Conservation (phyloP, 2,113 vertebrate genomes). For the Pionites leucogaster region DNA sequence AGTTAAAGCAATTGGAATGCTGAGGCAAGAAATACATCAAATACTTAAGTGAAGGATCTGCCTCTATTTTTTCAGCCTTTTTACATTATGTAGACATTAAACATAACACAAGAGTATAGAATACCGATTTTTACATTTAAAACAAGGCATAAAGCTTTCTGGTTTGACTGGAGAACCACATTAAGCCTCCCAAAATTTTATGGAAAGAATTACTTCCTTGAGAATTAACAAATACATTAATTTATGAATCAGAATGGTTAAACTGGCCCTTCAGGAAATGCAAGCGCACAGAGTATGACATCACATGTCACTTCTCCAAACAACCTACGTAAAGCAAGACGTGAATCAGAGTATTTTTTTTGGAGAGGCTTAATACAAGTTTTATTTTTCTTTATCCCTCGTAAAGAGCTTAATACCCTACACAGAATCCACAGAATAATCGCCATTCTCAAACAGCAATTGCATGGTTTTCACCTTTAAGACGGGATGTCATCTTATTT, state of each 20-base stretch:
- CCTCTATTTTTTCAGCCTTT: neutral
- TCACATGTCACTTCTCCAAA: neutral
- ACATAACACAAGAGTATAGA: neutral
- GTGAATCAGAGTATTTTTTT: neutral
- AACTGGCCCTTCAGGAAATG: neutral
- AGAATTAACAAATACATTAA: neutral
- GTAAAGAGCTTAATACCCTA: neutral
- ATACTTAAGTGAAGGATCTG: neutral
- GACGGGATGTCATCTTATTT: neutral
- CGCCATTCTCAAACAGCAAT: neutral
- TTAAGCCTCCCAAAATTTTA: neutral
- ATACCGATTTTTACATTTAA: neutral
- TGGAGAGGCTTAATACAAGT: neutral
- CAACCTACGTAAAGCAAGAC: neutral
- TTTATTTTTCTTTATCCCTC: neutral
- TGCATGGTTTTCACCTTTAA: neutral
- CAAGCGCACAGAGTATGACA: neutral
- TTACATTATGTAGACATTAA: neutral
- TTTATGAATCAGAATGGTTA: neutral
- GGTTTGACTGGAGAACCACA: neutral
- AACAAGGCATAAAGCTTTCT: neutral
- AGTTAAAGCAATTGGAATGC: neutral
- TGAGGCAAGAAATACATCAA: fast-evolving
- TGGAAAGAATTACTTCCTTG: neutral
- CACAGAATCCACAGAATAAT: neutral